A percentile compares a stretch with the other conserved stretches of the same genome.
These are phyloP conservation scores for Microdon myrmicae DNA, from an alignment of 2,888 invertebrate species.

Conservation along the genomic window DNA sequence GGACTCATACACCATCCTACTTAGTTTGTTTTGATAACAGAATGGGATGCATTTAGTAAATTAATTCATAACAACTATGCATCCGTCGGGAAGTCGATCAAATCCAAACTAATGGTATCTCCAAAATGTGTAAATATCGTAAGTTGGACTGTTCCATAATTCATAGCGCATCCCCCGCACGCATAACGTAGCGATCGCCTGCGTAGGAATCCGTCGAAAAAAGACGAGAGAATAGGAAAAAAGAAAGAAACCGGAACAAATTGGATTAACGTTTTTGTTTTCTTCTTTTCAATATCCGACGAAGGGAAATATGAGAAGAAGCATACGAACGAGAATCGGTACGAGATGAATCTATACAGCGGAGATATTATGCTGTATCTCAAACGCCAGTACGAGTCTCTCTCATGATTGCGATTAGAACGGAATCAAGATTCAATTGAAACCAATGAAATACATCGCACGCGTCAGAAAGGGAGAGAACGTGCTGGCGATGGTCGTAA, in stretches of 20 bases:
- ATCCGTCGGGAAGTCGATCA: no score
- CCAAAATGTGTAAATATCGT: no score
- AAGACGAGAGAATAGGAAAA: slow-evolving; percentile 4
- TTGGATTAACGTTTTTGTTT: slow-evolving; percentile 44
- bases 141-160: no score
- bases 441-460: slow-evolving; percentile 27
- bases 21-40: no score
- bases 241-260: slow-evolving; percentile 43
- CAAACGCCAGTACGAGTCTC: slow-evolving; percentile 14
- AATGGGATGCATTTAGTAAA: no score
- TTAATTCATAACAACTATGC: no score
- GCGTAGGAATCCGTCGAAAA: background rate
- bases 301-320: slow-evolving; percentile 4
- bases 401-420: slow-evolving; percentile 30
- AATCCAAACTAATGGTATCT: no score
- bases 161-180: no score
- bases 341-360: slow-evolving; percentile 32
- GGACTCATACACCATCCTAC: no score
- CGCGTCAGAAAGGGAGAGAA: slow-evolving; percentile 20
- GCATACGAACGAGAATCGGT: slow-evolving; percentile 25
- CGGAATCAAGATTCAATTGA: slow-evolving; percentile 26
- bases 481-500: slow-evolving; percentile 18
- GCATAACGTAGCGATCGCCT: no score
- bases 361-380: slow-evolving; percentile 21
- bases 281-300: slow-evolving; percentile 5